These are phyloP conservation scores for Danaus plexippus DNA, from an alignment of 1,140 invertebrate genomes.

Conservation along the genomic window DNA sequence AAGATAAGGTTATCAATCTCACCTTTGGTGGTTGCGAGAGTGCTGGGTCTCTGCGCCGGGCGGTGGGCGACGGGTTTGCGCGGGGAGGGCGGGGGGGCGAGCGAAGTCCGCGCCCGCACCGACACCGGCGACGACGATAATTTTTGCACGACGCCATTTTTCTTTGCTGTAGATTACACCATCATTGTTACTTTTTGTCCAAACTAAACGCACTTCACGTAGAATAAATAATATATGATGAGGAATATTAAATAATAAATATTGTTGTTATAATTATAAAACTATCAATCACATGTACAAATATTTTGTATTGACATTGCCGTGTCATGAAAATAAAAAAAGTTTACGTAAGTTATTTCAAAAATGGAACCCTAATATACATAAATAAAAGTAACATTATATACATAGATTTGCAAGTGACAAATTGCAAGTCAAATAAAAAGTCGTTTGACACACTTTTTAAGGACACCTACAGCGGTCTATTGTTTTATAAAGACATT, in stretches of 20 bases:
- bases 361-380: background rate
- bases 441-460: constrained; percentile 51
- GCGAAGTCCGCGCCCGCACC: constrained; percentile 45
- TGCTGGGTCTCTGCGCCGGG: constrained; percentile 53
- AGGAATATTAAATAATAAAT: background rate
- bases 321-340: too few relatives aligned
- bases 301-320: too few relatives aligned
- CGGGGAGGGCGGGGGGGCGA: constrained; percentile 54
- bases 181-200: background rate
- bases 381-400: constrained; percentile 2
- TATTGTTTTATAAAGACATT: constrained; percentile 12
- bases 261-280: background rate
- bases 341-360: too few relatives aligned
- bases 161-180: constrained; percentile 50
- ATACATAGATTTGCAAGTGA: constrained; percentile 17
- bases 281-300: too few relatives aligned
- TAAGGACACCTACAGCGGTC: constrained; percentile 45
- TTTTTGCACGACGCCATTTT: constrained; percentile 64
- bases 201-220: background rate
- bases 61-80: constrained; percentile 44
- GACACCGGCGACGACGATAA: constrained; percentile 58
- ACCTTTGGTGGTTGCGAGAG: constrained; percentile 59
- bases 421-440: constrained; percentile 25
- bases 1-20: constrained; percentile 17
- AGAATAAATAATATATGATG: background rate